phyloP scores from a whole-genome alignment of 1,140 invertebrate genomes.

The Ooceraea biroi region DNA sequence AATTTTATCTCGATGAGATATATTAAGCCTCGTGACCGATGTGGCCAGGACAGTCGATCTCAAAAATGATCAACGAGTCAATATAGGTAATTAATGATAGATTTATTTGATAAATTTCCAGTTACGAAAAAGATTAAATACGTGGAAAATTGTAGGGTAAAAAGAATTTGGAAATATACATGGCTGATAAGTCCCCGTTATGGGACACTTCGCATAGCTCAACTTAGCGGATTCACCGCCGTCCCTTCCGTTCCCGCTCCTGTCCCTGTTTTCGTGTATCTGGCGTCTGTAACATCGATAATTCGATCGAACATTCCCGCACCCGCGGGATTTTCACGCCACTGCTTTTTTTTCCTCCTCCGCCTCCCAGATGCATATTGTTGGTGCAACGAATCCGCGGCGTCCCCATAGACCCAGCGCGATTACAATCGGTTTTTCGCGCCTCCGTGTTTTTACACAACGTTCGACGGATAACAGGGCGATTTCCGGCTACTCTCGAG shows the following conservation, averaged over 20 bases:
- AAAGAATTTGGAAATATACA: not conserved
- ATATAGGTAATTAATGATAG: not conserved
- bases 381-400: slow-evolving; percentile 61
- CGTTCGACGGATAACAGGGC: slow-evolving; percentile 48
- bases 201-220: not conserved
- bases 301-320: slow-evolving; percentile 57
- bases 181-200: not conserved
- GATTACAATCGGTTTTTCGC: slow-evolving; percentile 68
- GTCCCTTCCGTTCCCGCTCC: too few relatives aligned
- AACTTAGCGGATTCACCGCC: slow-evolving; percentile 36
- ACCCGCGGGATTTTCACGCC: slow-evolving; percentile 50
- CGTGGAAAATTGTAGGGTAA: not conserved
- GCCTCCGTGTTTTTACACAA: slow-evolving; percentile 55
- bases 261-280: slow-evolving; percentile 29
- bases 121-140: not conserved
- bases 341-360: slow-evolving; percentile 8
- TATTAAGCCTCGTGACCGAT: too few relatives aligned
- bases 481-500: slow-evolving; percentile 59
- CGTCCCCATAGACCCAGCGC: slow-evolving; percentile 54
- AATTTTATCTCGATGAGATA: too few relatives aligned
- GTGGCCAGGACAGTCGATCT: not conserved
- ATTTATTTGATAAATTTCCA: not conserved
- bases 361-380: slow-evolving; percentile 27
- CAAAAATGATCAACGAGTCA: not conserved
- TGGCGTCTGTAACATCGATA: slow-evolving; percentile 48